Base-by-base conservation (phyloP, 1,140 invertebrate species). In the Lordiphosa mommai region DNA sequence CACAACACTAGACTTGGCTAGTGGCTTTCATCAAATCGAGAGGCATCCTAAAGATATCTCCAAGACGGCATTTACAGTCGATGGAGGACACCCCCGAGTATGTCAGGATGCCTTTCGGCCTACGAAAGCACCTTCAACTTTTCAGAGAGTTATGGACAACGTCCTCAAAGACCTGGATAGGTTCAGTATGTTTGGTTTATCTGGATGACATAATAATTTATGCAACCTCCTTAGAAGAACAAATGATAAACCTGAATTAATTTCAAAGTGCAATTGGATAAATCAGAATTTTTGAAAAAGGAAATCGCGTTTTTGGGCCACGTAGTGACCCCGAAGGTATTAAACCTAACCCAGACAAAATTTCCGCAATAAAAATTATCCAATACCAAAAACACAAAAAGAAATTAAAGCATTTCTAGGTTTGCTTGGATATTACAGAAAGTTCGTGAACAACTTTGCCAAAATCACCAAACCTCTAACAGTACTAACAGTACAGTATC, bases 151-250 rank as follows among this genome's bases (percentile, higher is more conserved):
- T 10, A 90, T 91, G 76, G 79, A 89, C 23, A 37, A 43, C 6
- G 66, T 89, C 1, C 50, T 91, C 13, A 44, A 63, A 9, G 87
- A 82, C 9, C 49, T 87, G 27, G n/a, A 69, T 85, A 52, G 72
- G 72, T 6, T 50, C 55, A 17, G 49, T 67, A 40, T 80, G 84
- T 60, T 71, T 88, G 40, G 80, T 89, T 1, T 91, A 90, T 43
- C 34, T 90, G n/a, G 90, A 91, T 46, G 89, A 90, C 53, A 77
- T 90, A 2, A 58, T 91, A n/a, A 52, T 90, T 4, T 90, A 72
- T 40, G 61, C 66, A 2, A 60, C 41, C 8, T 76, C 72, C 10
- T 50, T 90, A 17, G 59, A 88, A 51, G 49, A 88, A 74, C 85
- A 89, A 33, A 46, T n/a, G n/a, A n/a, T n/a, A n/a, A n/a, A n/a